A percentile compares a stretch with the other conserved stretches of the same genome.
Evolutionary conservation across 2,797 vertebrate species (phyloP).

Genomic region (Lagorchestes hirsutus): DNA sequence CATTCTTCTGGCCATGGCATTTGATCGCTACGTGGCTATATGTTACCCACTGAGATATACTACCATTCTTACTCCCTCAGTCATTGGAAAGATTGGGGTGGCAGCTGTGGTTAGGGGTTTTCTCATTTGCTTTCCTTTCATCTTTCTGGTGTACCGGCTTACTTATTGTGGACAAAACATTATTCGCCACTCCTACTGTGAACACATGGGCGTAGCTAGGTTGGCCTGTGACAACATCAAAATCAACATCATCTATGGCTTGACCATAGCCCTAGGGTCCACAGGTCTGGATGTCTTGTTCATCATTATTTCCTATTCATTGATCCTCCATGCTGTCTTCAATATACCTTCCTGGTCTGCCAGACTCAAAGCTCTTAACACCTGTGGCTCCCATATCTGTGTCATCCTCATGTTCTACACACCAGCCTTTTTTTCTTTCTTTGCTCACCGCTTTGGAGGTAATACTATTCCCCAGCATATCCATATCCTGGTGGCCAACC

Average conservation of each 20-base stretch:
- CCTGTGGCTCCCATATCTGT: slow-evolving; percentile 77
- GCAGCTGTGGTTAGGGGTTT: slow-evolving; percentile 63
- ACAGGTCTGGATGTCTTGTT: slow-evolving; percentile 75
- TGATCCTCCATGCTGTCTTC: slow-evolving; percentile 73
- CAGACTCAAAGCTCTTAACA: slow-evolving; percentile 72
- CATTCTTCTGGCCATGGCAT: slow-evolving; percentile 84
- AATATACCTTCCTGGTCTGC: slow-evolving; percentile 65
- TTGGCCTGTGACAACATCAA: slow-evolving; percentile 71
- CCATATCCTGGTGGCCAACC: slow-evolving; percentile 73
- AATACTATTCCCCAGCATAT: slow-evolving; percentile 70
- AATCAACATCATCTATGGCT: slow-evolving; percentile 73
- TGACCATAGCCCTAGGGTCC: slow-evolving; percentile 74
- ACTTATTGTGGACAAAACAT: slow-evolving; percentile 66
- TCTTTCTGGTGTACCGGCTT: slow-evolving; percentile 73
- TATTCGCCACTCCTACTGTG: slow-evolving; percentile 80
- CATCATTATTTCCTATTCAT: slow-evolving; percentile 68
- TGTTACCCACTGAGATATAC: slow-evolving; percentile 72
- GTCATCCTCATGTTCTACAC: slow-evolving; percentile 77
- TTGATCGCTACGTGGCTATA: slow-evolving; percentile 83
- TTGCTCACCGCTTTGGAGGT: slow-evolving; percentile 73
- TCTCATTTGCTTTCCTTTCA: slow-evolving; percentile 71
- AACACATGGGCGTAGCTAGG: slow-evolving; percentile 76
- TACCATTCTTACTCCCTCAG: slow-evolving; percentile 56
- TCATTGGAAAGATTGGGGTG: slow-evolving; percentile 66
- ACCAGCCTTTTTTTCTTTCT: slow-evolving; percentile 77